These are phyloP conservation scores for Palythoa grandis DNA, from an alignment of 92 coral and sea anemone genomes.

Conservation along the genomic window DNA sequence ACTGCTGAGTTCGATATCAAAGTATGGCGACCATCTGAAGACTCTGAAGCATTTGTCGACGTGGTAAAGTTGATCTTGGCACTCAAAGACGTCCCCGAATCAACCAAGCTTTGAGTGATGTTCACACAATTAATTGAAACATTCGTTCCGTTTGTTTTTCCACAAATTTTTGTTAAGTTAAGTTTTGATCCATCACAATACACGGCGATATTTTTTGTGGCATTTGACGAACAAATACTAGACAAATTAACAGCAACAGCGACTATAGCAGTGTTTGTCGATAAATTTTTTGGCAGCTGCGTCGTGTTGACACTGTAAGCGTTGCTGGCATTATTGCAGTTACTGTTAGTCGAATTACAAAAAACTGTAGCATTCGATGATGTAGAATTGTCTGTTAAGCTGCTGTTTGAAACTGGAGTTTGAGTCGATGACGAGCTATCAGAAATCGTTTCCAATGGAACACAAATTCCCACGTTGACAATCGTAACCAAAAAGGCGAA, in stretches of 20 bases:
- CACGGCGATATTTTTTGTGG: slow-evolving; percentile 37
- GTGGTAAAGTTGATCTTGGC: slow-evolving; percentile 37
- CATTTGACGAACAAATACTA: slow-evolving; percentile 55
- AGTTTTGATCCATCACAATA: slow-evolving; percentile 67
- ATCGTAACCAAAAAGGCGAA: slow-evolving; percentile 42
- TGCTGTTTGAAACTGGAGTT: slow-evolving; percentile 39
- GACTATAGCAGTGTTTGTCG: slow-evolving; percentile 40
- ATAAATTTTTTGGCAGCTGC: slow-evolving; percentile 32
- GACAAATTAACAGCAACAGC: slow-evolving; percentile 64
- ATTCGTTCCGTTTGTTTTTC: slow-evolving; percentile 45
- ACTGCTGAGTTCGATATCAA: not conserved
- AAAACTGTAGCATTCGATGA: slow-evolving; percentile 53
- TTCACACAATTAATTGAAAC: slow-evolving; percentile 62
- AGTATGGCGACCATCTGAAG: not conserved
- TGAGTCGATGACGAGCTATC: not conserved
- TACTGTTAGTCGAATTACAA: slow-evolving; percentile 58
- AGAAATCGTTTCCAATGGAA: slow-evolving; percentile 3
- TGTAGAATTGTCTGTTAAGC: slow-evolving; percentile 52
- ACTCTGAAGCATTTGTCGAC: slow-evolving; percentile 38
- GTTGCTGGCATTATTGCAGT: slow-evolving; percentile 25
- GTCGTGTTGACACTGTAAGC: slow-evolving; percentile 53
- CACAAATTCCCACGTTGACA: slow-evolving; percentile 33
- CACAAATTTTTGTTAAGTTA: slow-evolving; percentile 74
- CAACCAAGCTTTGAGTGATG: slow-evolving; percentile 45
- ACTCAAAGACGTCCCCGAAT: slow-evolving; percentile 38